Base-by-base conservation (phyloP, 2,113 vertebrate species). In the Burhinus oedicnemus region DNA sequence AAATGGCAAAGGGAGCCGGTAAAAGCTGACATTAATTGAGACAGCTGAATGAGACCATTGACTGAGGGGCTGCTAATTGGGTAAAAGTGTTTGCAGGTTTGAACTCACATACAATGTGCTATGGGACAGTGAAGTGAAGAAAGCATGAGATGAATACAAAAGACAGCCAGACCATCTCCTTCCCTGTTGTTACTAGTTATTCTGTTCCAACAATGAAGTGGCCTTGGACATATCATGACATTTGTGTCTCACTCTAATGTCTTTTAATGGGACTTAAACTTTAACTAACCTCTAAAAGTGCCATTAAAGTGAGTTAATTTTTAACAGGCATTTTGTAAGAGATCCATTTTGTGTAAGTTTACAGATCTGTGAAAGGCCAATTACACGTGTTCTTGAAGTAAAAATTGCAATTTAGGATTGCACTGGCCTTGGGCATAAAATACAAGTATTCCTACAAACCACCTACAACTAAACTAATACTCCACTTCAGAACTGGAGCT, bases 1-100 rank as follows among this genome's bases (percentile, higher is more conserved):
- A 87, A 93, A 93, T 30, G 58, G 86, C 29, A 91, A 95, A 83
- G 54, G 34, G 66, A 93, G 74, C 65, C 69, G 54, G 93, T 92
- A 94, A 95, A 95, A 89, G 44, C 36, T 21, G 11, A 16, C 4
- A 4, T 47, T 93, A 90, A 72, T 69, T 79, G 77, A 75, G 69
- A 69, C 30, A 76, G 83, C 44, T 95, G 83, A 95, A 92, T 87
- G 77, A 91, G 81, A 66, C 87, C 57, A 91, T 87, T 97, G 90
- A 95, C 16, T 49, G 58, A 65, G 62, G 44, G 57, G 40, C 69
- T 95, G 70, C 30, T 97, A 89, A 91, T 84, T 92, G 74, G 54
- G 61, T 76, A 72, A 69, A 95, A 96, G 83, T 69, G 90, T 93
- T 95, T 89, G 80, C 92, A 94, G 94, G 64, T 88, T 91, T 82